Conservation (phyloP, 2,888 invertebrate genomes). For the Cheilosia urbana region DNA sequence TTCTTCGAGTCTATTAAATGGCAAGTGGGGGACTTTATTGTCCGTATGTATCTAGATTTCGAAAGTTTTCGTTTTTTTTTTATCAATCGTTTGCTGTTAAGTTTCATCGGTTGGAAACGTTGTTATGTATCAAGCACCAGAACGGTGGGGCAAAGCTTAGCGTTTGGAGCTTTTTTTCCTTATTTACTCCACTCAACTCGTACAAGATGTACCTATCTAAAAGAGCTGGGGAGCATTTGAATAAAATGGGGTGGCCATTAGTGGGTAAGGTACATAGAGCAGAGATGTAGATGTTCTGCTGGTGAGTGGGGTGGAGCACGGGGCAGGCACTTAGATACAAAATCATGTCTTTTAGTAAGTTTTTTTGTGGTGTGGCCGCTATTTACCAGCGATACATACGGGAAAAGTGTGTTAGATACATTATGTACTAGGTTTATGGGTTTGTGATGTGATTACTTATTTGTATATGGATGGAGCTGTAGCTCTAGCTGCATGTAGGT, state of each 20-base stretch:
- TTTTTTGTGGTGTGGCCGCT: constrained; percentile 52
- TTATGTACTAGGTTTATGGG: constrained; percentile 73
- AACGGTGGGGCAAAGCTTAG: constrained; percentile 68
- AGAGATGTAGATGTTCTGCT: constrained; percentile 33
- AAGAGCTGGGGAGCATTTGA: constrained; percentile 42
- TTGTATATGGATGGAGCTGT: constrained; percentile 59
- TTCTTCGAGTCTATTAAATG: constrained; percentile 69
- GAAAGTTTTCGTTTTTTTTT: constrained; percentile 61
- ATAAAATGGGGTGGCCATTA: constrained; percentile 68
- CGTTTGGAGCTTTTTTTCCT: constrained; percentile 54
- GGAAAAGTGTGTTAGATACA: constrained; percentile 75
- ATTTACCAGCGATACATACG: constrained; percentile 33
- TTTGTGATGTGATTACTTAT: constrained; percentile 75
- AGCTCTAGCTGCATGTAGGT: constrained; percentile 55
- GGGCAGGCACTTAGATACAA: constrained; percentile 71
- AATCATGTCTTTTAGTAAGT: constrained; percentile 46
- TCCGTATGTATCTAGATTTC: constrained; percentile 66
- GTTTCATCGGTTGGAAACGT: constrained; percentile 62
- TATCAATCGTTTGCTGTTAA: constrained; percentile 55
- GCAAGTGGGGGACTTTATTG: constrained; percentile 67
- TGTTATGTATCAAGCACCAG: constrained; percentile 45
- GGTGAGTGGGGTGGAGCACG: constrained; percentile 32
- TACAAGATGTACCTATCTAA: constrained; percentile 18
- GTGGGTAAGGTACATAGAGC: constrained; percentile 69
- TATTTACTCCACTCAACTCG: constrained; percentile 53